Conservation (phyloP, 1,140 invertebrate genomes). For the Aethina tumida region DNA sequence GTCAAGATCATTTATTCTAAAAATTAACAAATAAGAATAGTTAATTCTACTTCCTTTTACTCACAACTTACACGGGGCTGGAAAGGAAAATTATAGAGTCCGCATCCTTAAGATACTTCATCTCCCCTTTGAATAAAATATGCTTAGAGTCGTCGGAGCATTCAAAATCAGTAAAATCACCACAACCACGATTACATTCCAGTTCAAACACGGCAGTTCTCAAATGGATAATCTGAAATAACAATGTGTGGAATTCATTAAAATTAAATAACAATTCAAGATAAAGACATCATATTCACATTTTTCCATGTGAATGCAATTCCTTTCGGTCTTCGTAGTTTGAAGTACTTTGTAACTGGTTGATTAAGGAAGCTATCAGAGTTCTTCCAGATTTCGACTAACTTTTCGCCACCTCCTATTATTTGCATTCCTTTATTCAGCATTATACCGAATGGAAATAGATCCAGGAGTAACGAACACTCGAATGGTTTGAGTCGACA, state of each 20-base stretch:
- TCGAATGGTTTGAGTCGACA: conserved; percentile 38
- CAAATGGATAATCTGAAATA: conserved; percentile 12
- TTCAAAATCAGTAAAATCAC: conserved; percentile 5
- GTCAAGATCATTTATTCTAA: conserved; percentile 69
- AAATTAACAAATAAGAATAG: conserved; percentile 15
- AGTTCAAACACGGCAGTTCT: conserved; percentile 23
- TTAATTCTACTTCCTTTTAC: neutral
- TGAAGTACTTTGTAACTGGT: conserved; percentile 53
- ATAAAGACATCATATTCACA: too few relatives aligned
- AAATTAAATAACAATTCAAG: too few relatives aligned
- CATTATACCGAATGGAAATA: conserved; percentile 65
- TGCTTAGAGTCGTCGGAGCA: conserved; percentile 21
- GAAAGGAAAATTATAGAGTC: conserved; percentile 71
- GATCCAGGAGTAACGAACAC: conserved; percentile 53
- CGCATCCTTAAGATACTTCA: conserved; percentile 67
- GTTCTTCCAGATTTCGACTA: conserved; percentile 57
- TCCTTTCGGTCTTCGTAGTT: conserved; percentile 59
- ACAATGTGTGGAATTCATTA: too few relatives aligned
- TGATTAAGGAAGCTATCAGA: conserved; percentile 48
- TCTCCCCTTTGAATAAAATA: conserved; percentile 69
- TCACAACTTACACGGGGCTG: conserved; percentile 65
- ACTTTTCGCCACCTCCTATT: conserved; percentile 57
- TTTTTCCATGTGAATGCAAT: conserved; percentile 62
- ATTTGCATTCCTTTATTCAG: conserved; percentile 53
- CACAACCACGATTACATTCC: conserved; percentile 16